Conservation (phyloP, 2,113 vertebrate species). For the Macrotis lagotis region DNA sequence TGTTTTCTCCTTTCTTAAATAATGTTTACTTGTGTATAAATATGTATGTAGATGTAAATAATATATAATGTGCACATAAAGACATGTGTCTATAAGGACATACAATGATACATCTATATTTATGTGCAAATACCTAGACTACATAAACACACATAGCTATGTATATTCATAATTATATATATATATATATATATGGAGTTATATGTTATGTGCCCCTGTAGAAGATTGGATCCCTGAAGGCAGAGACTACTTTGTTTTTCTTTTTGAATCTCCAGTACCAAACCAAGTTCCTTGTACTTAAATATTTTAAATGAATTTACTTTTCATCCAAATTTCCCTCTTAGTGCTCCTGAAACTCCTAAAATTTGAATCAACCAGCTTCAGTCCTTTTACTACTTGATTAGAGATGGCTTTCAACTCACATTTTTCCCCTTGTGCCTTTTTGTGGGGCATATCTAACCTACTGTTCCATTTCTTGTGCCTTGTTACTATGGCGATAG, state of each 20-base stretch:
- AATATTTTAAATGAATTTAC: not conserved
- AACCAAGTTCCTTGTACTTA: not conserved
- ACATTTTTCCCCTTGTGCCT: not conserved
- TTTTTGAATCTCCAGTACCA: not conserved
- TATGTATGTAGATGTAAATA: not conserved
- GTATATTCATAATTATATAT: no score
- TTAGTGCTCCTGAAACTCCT: not conserved
- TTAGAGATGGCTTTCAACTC: constrained; percentile 35
- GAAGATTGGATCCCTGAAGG: not conserved
- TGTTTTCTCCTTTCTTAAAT: not conserved
- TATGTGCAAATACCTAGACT: no score
- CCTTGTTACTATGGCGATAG: constrained; percentile 73
- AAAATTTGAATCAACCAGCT: not conserved
- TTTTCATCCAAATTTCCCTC: not conserved
- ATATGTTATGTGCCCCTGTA: not conserved
- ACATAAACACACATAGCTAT: no score
- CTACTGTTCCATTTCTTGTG: constrained; percentile 59
- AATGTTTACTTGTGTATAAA: not conserved
- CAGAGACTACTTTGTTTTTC: not conserved
- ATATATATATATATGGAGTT: no score
- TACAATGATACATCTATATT: no score
- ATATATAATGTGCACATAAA: no score
- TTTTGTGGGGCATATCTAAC: constrained; percentile 58
- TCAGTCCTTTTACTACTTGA: constrained; percentile 18
- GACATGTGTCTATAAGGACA: no score